Evolutionary conservation across 2,113 vertebrate genomes (phyloP).

Genomic region (Sylvia atricapilla): DNA sequence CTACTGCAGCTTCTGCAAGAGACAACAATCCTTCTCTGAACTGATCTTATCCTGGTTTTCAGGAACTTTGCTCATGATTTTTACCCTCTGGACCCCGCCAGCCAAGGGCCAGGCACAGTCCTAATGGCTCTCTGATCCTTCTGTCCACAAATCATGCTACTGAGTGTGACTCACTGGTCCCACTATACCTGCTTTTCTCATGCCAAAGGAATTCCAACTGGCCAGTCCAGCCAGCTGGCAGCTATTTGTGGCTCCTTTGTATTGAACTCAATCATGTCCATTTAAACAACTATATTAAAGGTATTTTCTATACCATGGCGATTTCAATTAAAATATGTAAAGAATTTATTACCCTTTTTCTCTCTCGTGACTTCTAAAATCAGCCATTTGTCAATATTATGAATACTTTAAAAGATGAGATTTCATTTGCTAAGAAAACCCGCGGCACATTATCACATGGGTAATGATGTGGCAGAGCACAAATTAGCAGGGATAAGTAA

Average conservation of each 20-base stretch:
- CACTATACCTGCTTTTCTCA: background rate
- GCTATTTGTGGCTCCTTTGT: background rate
- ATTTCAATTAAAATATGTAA: background rate
- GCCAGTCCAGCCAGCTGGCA: background rate
- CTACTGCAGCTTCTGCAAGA: background rate
- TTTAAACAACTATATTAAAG: background rate
- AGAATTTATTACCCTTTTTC: background rate
- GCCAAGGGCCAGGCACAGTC: background rate
- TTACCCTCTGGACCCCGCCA: background rate
- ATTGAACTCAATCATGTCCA: background rate
- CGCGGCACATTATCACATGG: background rate
- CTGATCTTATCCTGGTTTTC: background rate
- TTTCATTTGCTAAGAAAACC: background rate
- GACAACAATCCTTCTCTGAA: background rate
- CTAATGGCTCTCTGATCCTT: background rate
- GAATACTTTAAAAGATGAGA: background rate
- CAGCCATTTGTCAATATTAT: background rate
- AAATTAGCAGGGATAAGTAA: constrained; percentile 35
- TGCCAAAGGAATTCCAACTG: background rate
- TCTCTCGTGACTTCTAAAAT: background rate
- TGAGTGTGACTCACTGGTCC: background rate
- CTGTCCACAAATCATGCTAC: background rate
- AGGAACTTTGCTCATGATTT: background rate
- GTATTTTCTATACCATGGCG: background rate
- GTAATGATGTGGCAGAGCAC: constrained; percentile 19